These are phyloP conservation scores for Esperia sulphurella DNA, from an alignment of 2,888 invertebrate species.

Conservation along the genomic window DNA sequence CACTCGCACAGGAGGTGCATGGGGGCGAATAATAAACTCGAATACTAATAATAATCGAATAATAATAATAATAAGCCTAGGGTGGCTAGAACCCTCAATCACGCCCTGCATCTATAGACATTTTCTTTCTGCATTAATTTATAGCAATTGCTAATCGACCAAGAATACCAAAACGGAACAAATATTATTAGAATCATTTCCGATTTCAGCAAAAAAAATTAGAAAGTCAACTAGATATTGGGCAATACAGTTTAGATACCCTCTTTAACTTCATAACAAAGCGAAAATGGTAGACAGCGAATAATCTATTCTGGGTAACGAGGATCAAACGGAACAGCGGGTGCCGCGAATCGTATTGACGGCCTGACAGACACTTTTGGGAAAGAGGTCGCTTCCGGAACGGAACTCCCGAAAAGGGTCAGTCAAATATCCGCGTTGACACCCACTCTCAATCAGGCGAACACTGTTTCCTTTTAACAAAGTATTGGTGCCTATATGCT, in stretches of 20 bases:
- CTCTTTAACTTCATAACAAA: neutral
- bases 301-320: conserved; percentile 4
- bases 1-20: too few relatives aligned
- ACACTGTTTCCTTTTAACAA: neutral
- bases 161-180: too few relatives aligned
- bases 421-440: conserved; percentile 6
- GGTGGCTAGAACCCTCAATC: too few relatives aligned
- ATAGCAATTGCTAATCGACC: too few relatives aligned
- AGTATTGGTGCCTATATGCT: neutral
- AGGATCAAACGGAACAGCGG: conserved; percentile 5
- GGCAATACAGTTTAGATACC: too few relatives aligned
- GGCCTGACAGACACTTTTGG: conserved; percentile 7
- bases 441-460: conserved; percentile 7
- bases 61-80: too few relatives aligned
- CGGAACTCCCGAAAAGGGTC: conserved; percentile 3
- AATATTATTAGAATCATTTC: too few relatives aligned
- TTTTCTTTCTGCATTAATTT: too few relatives aligned
- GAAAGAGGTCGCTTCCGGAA: conserved; percentile 4
- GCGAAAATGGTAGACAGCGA: conserved; percentile 2
- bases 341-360: conserved; percentile 6
- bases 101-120: too few relatives aligned
- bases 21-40: too few relatives aligned
- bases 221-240: too few relatives aligned
- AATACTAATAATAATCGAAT: too few relatives aligned
- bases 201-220: neutral